Evolutionary conservation across 2,113 vertebrate genomes (phyloP).

Genomic region (Limnothrissa miodon): DNA sequence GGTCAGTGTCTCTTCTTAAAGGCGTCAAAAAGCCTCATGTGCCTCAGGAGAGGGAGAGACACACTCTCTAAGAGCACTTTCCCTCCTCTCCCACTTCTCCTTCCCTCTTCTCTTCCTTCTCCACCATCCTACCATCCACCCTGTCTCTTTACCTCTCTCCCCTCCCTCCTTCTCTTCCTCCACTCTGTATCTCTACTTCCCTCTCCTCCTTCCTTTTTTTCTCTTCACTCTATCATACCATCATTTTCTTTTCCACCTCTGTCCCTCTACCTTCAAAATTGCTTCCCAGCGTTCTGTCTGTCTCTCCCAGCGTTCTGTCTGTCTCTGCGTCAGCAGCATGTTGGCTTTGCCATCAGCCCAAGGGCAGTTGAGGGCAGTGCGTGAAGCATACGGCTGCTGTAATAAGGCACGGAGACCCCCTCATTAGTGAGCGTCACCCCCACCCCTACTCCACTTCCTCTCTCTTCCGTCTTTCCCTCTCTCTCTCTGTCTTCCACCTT

Average conservation of each 20-base stretch:
- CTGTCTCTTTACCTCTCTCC: background rate
- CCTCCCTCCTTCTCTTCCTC: background rate
- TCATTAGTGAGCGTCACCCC: background rate
- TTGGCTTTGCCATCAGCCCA: constrained; percentile 24
- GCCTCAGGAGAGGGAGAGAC: constrained; percentile 11
- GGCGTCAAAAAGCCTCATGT: constrained; percentile 21
- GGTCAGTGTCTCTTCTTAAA: background rate
- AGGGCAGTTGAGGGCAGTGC: background rate
- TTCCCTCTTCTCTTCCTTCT: background rate
- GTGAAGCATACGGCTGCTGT: background rate
- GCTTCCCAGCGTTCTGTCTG: too few species aligned
- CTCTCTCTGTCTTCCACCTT: background rate
- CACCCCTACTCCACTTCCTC: background rate
- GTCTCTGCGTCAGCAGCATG: constrained; percentile 15
- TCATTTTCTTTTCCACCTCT: too few species aligned
- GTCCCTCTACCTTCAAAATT: too few species aligned
- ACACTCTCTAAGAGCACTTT: background rate
- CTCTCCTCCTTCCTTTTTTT: background rate
- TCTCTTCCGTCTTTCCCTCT: background rate
- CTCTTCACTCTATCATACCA: background rate
- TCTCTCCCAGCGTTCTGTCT: background rate
- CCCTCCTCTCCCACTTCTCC: background rate
- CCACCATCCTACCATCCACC: background rate
- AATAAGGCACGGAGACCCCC: constrained; percentile 3
- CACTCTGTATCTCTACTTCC: background rate